phyloP scores from a whole-genome alignment of 2,797 vertebrate genomes.

The Characodon lateralis region DNA sequence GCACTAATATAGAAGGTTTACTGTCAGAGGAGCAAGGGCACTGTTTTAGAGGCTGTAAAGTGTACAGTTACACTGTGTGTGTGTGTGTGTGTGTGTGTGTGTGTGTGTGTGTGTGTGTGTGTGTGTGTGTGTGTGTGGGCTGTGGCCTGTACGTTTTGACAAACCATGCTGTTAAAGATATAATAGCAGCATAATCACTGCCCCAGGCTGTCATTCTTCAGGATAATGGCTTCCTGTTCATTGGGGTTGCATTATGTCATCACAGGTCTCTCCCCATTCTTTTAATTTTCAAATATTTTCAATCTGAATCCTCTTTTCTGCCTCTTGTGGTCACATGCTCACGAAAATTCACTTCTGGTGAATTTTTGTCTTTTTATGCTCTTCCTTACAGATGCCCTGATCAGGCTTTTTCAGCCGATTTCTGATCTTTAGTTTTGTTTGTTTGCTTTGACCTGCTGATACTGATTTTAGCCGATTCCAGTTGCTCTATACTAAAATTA shows the following conservation, averaged over 20 bases:
- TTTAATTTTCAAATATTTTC: slow-evolving; percentile 77
- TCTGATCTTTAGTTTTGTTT: background rate
- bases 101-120: slow-evolving; percentile 1
- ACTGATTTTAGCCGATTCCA: too few relatives aligned
- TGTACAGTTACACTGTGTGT: slow-evolving; percentile 4
- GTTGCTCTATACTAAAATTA: background rate
- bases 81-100: background rate
- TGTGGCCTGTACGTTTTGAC: slow-evolving; percentile 86
- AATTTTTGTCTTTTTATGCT: background rate
- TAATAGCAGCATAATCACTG: slow-evolving; percentile 92
- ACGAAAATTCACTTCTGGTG: slow-evolving; percentile 8
- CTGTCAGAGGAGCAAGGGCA: slow-evolving; percentile 53
- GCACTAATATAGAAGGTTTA: slow-evolving; percentile 36
- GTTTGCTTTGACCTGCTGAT: background rate
- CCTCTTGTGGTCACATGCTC: slow-evolving; percentile 18
- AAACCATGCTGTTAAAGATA: slow-evolving; percentile 93
- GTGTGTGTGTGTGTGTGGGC: slow-evolving; percentile 19
- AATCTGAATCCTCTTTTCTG: slow-evolving; percentile 78
- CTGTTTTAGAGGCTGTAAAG: slow-evolving; percentile 27
- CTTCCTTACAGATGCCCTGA: background rate
- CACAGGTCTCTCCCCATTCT: slow-evolving; percentile 33
- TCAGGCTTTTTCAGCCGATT: background rate
- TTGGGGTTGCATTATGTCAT: slow-evolving; percentile 87
- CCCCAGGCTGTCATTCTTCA: slow-evolving; percentile 90
- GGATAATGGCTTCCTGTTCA: slow-evolving; percentile 88